phyloP scores from a whole-genome alignment of 2,888 invertebrate species.

The Himalopsyche anomala region DNA sequence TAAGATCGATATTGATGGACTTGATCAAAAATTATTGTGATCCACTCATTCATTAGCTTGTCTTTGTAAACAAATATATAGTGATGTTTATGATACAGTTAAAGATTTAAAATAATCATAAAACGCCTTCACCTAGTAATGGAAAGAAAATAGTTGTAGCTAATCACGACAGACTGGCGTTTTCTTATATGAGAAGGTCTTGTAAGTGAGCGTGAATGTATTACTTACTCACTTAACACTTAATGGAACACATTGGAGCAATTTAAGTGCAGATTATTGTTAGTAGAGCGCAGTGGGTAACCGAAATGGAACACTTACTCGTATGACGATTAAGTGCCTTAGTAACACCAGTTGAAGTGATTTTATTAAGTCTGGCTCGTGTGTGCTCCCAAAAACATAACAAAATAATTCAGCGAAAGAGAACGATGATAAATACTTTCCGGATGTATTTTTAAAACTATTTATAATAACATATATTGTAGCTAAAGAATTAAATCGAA shows the following conservation, averaged over 20 bases:
- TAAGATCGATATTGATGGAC: no score
- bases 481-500: no score
- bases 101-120: no score
- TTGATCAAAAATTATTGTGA: no score
- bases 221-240: constrained; percentile 19
- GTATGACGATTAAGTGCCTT: constrained; percentile 4
- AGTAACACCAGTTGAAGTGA: not conserved
- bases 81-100: no score
- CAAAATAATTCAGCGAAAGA: not conserved
- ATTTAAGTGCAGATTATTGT: constrained; percentile 57
- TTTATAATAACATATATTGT: no score
- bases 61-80: no score
- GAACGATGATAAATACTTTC: not conserved
- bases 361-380: not conserved
- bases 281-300: constrained; percentile 10
- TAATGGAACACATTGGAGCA: constrained; percentile 44
- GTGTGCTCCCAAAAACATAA: not conserved
- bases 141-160: no score
- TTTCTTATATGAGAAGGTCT: not conserved
- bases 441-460: no score
- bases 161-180: not conserved
- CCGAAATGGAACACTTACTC: constrained; percentile 12
- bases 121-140: no score
- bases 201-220: not conserved
- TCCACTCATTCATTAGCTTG: no score